Evolutionary conservation across 1,140 invertebrate species (phyloP).

Genomic region (Augochlora pura): DNA sequence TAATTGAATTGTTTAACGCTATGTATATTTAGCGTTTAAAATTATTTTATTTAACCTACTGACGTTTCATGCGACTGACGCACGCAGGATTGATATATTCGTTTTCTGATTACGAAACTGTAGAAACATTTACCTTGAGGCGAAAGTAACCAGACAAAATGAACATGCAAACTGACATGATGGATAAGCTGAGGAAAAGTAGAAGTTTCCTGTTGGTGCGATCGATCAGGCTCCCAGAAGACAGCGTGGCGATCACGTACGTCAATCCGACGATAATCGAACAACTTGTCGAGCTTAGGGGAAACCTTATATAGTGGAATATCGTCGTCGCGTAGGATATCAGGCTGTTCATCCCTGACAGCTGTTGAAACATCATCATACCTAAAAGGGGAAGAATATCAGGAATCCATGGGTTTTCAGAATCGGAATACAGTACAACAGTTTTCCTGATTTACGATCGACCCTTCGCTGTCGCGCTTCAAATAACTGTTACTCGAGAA

Average conservation of each 20-base stretch:
- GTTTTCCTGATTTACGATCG: background rate
- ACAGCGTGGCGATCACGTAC: conserved; percentile 78
- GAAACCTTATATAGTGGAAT: conserved; percentile 75
- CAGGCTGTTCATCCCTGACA: conserved; percentile 83
- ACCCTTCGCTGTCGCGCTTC: too few relatives aligned
- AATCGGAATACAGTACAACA: background rate
- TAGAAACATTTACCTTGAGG: conserved; percentile 58
- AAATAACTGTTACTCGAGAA: too few relatives aligned
- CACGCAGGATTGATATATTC: background rate
- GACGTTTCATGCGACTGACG: too few relatives aligned
- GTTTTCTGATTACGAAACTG: background rate
- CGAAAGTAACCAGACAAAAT: conserved; percentile 75
- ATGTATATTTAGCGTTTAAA: too few relatives aligned
- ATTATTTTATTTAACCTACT: too few relatives aligned
- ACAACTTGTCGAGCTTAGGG: conserved; percentile 64
- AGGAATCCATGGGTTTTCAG: background rate
- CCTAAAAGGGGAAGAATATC: conserved; percentile 68
- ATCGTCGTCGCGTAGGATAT: conserved; percentile 83
- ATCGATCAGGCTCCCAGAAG: conserved; percentile 78
- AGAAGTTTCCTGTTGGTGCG: conserved; percentile 80
- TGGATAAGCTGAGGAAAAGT: conserved; percentile 77
- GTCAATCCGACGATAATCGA: conserved; percentile 80
- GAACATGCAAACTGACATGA: conserved; percentile 77
- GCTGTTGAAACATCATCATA: conserved; percentile 87
- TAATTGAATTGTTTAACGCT: too few relatives aligned